Evolutionary conservation across 2,113 vertebrate genomes (phyloP), one percentile per base, ranked within the genome.

Genomic region (Alaudala cheleensis): DNA sequence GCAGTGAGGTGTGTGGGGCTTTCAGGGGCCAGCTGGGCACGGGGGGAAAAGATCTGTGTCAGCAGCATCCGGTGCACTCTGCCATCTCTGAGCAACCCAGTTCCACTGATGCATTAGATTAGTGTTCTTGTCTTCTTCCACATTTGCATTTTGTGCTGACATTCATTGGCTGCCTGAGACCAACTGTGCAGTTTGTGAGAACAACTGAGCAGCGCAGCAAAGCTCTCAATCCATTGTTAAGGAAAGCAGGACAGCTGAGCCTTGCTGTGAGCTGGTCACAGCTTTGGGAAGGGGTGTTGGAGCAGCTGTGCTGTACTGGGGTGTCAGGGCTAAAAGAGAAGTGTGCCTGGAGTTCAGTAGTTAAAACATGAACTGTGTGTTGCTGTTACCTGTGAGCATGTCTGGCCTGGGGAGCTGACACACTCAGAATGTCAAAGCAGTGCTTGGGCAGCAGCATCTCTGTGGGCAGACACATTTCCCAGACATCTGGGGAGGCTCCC

Each of bases 321-420:
- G 37, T 74, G 93, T 80, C 88, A 40, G 20, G 28, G 57, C 50
- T 91, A 88, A 72, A 72, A 86, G 81, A 80, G 79, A 72, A 90
- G 42, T n/a, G 84, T 79, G 40, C 47, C 47, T 4, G 5, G 25
- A 78, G 64, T 95, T 91, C 91, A 21, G 79, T 49, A 95, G 72
- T 72, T 58, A 69, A 83, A 93, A 47, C 60, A 31, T 47, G 39
- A 60, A 53, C 39, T 31, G 58, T 73, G 53, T 71, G 66, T 64
- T 4, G 0, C 31, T 67, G 0, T 0, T 73, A 65, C 26, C 56
- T 83, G 60, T 28, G 65, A 81, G 73, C 31, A 0, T 7, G 60
- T 47, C 74, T 79, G 90, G 56, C 76, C 67, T 67, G 72, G 51
- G 44, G 70, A 88, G 86, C 42, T 40, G 29, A 39, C 66, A 39